These are phyloP conservation scores for Oriolus oriolus DNA, from an alignment of 2,113 vertebrate genomes.

Conservation along the genomic window DNA sequence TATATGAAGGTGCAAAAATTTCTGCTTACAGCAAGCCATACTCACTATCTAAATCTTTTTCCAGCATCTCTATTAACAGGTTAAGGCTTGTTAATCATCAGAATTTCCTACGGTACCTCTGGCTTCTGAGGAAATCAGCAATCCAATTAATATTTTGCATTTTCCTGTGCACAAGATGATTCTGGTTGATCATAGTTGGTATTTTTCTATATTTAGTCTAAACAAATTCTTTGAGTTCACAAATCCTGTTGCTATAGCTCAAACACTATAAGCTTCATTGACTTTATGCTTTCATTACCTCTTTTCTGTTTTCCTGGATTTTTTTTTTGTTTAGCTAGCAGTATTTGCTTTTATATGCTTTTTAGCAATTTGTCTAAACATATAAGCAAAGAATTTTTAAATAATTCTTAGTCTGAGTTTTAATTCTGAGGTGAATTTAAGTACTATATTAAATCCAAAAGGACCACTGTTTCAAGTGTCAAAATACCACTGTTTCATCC, in stretches of 20 bases:
- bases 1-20: not conserved
- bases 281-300: not conserved
- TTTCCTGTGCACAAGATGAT: not conserved
- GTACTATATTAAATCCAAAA: not conserved
- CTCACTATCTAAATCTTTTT: not conserved
- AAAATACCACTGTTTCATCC: not conserved
- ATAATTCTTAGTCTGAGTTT: not conserved
- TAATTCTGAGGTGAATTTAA: not conserved
- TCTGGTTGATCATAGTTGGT: not conserved
- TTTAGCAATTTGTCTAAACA: not conserved
- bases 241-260: not conserved
- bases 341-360: not conserved
- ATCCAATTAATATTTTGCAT: not conserved
- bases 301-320: not conserved
- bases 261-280: not conserved
- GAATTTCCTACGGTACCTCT: not conserved
- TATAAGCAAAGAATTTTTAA: not conserved
- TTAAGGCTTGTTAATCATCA: not conserved
- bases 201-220: not conserved
- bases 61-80: not conserved
- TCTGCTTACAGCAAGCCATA: not conserved
- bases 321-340: not conserved
- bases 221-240: not conserved
- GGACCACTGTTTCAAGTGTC: not conserved
- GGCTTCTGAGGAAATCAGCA: not conserved